A percentile compares a stretch with the other conserved stretches of the same genome.
These are phyloP conservation scores for Grantiella picta DNA, from an alignment of 2,113 vertebrate genomes.

Conservation along the genomic window DNA sequence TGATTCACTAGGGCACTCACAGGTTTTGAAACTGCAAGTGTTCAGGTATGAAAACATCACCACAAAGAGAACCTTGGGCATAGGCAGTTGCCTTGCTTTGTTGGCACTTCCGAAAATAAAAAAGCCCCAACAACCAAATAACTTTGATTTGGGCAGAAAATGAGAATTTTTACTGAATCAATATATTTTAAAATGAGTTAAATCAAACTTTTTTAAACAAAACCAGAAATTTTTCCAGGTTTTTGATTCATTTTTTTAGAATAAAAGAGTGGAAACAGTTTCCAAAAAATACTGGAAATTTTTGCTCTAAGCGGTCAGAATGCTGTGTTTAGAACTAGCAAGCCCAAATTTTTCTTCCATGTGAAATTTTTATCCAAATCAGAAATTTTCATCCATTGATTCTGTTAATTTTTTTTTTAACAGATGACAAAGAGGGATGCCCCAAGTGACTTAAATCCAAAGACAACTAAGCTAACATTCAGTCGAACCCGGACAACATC, in stretches of 20 bases:
- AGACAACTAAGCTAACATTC: constrained; percentile 43
- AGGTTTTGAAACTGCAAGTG: not conserved
- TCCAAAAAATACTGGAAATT: not conserved
- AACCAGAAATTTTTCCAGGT: not conserved
- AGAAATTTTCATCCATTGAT: not conserved
- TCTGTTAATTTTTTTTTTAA: not conserved
- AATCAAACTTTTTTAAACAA: not conserved
- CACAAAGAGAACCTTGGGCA: not conserved
- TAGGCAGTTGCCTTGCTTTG: not conserved
- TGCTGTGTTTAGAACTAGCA: not conserved
- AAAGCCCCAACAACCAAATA: not conserved
- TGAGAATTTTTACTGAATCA: not conserved
- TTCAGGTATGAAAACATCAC: not conserved
- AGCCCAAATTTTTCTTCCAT: not conserved
- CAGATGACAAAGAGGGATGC: constrained; percentile 38
- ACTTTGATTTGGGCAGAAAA: not conserved
- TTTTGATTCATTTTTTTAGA: not conserved
- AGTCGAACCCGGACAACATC: constrained; percentile 57
- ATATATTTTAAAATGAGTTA: not conserved
- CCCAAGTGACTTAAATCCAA: constrained; percentile 29
- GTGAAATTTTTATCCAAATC: not conserved
- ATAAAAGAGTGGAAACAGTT: not conserved
- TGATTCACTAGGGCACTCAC: not conserved
- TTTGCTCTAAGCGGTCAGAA: not conserved
- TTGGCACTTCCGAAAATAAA: not conserved